Conservation (phyloP, 1,140 invertebrate genomes). For the Macrosteles quadrilineatus region DNA sequence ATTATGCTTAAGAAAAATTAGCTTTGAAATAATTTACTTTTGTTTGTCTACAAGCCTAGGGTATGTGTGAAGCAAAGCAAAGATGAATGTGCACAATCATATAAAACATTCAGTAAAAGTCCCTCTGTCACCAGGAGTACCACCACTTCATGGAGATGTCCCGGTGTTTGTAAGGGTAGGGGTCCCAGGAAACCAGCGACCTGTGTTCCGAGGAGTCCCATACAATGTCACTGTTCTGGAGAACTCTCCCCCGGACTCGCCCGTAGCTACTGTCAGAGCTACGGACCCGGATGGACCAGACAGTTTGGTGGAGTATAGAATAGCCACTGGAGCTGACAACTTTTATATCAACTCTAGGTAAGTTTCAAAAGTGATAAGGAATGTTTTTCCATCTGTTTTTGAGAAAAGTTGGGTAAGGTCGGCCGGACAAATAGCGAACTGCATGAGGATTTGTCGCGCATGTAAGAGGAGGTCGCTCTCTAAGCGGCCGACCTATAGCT, state of each 20-base stretch:
- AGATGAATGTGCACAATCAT: too few species aligned
- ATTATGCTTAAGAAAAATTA: too few species aligned
- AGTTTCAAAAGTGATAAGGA: neutral
- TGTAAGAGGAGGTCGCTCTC: too few species aligned
- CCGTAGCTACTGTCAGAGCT: slow-evolving; percentile 68
- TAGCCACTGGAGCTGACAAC: slow-evolving; percentile 74
- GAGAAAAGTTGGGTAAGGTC: neutral
- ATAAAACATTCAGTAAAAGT: too few species aligned
- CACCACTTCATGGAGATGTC: slow-evolving; percentile 64
- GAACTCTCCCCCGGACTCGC: slow-evolving; percentile 66
- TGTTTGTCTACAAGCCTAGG: too few species aligned
- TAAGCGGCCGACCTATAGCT: too few species aligned
- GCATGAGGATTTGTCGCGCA: too few species aligned
- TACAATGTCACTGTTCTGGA: slow-evolving; percentile 71
- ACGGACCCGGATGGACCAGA: slow-evolving; percentile 77
- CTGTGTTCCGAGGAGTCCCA: slow-evolving; percentile 72
- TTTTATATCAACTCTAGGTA: slow-evolving; percentile 73
- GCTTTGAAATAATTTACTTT: too few species aligned
- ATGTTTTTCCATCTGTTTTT: neutral
- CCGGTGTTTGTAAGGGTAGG: slow-evolving; percentile 68
- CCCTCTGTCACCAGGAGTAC: slow-evolving; percentile 54
- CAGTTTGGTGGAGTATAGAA: slow-evolving; percentile 67
- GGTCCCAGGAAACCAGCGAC: slow-evolving; percentile 74
- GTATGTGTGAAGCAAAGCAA: too few species aligned
- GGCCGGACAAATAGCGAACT: neutral